Percentiles rank a stretch among this genome's conserved stretches.
phyloP scores from a whole-genome alignment of 30 jellyfish, hydroid and myxozoan species.

The Hydractinia symbiolongicarpus region DNA sequence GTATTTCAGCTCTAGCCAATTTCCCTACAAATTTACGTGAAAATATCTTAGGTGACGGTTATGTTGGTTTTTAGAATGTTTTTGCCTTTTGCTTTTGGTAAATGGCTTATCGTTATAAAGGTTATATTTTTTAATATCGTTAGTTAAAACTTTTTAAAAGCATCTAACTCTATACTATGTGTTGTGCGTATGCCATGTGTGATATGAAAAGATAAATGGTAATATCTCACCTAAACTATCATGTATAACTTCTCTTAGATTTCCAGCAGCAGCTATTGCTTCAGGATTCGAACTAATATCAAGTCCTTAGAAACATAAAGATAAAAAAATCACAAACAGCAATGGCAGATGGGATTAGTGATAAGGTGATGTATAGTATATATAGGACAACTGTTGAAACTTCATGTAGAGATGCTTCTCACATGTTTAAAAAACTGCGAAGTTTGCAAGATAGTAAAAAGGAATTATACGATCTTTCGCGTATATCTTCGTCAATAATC shows the following conservation, averaged over 20 bases:
- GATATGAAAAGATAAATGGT: background rate
- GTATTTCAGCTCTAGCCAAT: conserved; percentile 34
- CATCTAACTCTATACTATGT: conserved; percentile 8
- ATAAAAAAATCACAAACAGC: background rate
- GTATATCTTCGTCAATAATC: too few species aligned
- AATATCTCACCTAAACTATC: conserved; percentile 33
- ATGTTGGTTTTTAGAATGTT: background rate
- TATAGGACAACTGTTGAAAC: too few species aligned
- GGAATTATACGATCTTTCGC: too few species aligned
- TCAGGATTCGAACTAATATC: conserved; percentile 31
- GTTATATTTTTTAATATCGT: background rate
- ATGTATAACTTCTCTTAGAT: conserved; percentile 28
- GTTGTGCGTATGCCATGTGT: background rate
- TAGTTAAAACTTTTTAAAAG: background rate
- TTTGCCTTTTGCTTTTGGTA: conserved; percentile 1
- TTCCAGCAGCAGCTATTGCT: conserved; percentile 42
- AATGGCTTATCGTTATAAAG: background rate
- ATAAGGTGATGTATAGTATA: too few species aligned
- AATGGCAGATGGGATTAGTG: too few species aligned
- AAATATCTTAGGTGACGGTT: background rate
- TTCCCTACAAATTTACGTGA: conserved; percentile 29
- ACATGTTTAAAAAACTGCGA: too few species aligned
- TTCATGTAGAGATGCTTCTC: too few species aligned
- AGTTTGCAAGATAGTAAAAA: too few species aligned
- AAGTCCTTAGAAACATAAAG: conserved; percentile 6